Evolutionary conservation across 2,797 vertebrate genomes (phyloP).

Genomic region (Acanthiza pusilla): DNA sequence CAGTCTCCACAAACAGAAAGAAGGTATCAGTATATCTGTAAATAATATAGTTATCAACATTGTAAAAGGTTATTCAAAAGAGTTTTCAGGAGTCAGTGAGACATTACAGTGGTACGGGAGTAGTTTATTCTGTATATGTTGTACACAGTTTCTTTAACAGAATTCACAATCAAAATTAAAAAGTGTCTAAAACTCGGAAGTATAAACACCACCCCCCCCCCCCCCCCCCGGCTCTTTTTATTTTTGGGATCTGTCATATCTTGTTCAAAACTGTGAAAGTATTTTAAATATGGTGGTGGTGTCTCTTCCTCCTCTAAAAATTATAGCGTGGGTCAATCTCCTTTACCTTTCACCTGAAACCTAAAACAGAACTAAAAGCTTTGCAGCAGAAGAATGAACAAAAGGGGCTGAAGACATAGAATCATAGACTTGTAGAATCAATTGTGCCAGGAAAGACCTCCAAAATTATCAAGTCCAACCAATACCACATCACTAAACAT

Average conservation of each 20-base stretch:
- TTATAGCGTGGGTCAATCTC: not conserved
- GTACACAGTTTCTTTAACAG: not conserved
- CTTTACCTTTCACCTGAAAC: not conserved
- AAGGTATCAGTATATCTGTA: not conserved
- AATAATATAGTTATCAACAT: not conserved
- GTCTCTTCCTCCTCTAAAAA: not conserved
- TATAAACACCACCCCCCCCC: no score
- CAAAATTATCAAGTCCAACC: not conserved
- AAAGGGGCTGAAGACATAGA: not conserved
- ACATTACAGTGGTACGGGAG: not conserved
- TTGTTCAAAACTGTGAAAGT: not conserved
- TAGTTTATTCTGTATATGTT: not conserved
- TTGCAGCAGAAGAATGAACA: not conserved
- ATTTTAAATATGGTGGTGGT: not conserved
- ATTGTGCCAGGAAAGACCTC: not conserved
- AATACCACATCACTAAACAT: not conserved
- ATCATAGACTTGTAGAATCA: not conserved
- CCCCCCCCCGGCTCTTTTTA: not conserved
- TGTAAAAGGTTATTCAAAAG: not conserved
- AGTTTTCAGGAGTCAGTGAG: not conserved
- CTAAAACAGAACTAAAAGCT: not conserved
- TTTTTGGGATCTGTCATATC: not conserved
- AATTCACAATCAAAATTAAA: not conserved
- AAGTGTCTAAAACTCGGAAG: fast-evolving
- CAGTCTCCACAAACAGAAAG: not conserved